Percentiles rank a stretch among this genome's conserved stretches.
Conservation (phyloP, 2,797 vertebrate genomes). For the Manis javanica region DNA sequence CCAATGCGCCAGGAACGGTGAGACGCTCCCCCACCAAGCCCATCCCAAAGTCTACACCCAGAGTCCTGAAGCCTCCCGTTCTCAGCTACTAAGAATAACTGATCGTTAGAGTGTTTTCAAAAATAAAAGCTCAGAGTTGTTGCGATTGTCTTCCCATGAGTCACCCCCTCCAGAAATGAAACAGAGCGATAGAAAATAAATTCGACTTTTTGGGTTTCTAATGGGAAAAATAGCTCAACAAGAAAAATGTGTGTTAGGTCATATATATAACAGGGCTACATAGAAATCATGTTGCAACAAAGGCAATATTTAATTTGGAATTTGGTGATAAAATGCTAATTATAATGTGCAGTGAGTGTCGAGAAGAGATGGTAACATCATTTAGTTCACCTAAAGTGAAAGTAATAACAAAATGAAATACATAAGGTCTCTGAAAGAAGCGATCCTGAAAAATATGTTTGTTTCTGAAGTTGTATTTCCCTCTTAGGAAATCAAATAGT, state of each 20-base stretch:
- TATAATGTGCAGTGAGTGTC: background rate
- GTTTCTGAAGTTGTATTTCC: constrained; percentile 52
- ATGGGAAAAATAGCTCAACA: background rate
- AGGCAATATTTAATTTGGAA: constrained; percentile 55
- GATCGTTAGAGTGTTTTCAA: background rate
- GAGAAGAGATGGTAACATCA: constrained; percentile 30
- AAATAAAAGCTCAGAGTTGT: background rate
- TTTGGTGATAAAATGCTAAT: constrained; percentile 63
- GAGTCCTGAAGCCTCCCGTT: accelerated
- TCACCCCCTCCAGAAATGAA: background rate
- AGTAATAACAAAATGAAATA: constrained; percentile 65
- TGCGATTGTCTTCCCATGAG: background rate
- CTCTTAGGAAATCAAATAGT: constrained; percentile 64
- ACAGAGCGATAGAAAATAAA: background rate
- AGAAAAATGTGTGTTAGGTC: background rate
- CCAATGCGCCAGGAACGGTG: accelerated
- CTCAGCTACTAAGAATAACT: background rate
- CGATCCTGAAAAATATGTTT: constrained; percentile 55
- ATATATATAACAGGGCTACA: background rate
- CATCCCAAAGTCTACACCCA: accelerated
- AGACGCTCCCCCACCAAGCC: accelerated
- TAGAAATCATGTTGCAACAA: constrained; percentile 16
- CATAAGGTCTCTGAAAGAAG: constrained; percentile 57
- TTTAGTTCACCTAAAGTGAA: constrained; percentile 60
- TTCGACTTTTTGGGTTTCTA: background rate